Conservation (phyloP, 2,113 vertebrate species). For the Cryptomyrus ogoouensis region DNA sequence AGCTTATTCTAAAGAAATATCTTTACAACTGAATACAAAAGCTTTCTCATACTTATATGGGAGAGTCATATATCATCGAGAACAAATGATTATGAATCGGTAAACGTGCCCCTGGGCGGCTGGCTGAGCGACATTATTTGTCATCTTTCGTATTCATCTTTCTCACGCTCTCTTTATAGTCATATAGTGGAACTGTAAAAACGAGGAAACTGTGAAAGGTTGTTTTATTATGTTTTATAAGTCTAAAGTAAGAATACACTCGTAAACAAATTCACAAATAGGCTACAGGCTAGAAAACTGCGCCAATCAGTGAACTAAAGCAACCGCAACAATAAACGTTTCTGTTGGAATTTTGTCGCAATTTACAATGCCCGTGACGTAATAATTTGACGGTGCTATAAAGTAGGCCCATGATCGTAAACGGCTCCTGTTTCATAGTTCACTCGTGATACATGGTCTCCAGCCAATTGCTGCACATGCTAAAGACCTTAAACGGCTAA, state of each 20-base stretch:
- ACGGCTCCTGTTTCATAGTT: neutral
- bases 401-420: neutral
- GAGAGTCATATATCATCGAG: conserved; percentile 79
- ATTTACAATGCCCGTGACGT: neutral
- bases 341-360: neutral
- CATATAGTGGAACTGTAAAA: neutral
- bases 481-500: neutral
- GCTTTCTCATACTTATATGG: conserved; percentile 77
- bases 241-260: neutral
- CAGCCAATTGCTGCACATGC: neutral
- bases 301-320: neutral
- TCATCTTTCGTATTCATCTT: conserved; percentile 67
- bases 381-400: neutral
- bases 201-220: neutral
- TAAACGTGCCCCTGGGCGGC: conserved; percentile 77
- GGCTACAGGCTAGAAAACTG: neutral
- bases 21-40: conserved; percentile 82
- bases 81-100: conserved; percentile 87
- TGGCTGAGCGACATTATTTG: conserved; percentile 69
- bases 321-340: neutral
- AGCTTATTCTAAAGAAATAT: conserved; percentile 66
- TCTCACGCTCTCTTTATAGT: conserved; percentile 31
- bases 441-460: neutral
- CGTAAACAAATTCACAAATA: neutral
- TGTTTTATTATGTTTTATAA: neutral